Base-by-base conservation (phyloP, 2,888 invertebrate genomes). In the Spilosoma lubricipeda region DNA sequence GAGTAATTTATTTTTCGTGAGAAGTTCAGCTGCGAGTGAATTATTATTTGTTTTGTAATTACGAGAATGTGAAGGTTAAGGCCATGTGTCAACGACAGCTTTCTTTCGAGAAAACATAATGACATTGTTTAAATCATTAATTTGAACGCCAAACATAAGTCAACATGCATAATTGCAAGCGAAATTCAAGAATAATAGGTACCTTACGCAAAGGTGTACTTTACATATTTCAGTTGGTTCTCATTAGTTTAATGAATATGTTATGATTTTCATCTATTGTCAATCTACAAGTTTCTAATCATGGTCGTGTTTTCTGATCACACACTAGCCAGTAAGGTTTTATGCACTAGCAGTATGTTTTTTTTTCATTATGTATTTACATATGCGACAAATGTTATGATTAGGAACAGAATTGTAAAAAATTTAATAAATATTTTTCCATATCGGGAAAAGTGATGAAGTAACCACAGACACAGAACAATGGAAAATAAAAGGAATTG, bases 1-100 rank as follows among this genome's bases (percentile, higher is more conserved):
- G 85, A 74, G 85, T 85, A 85, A 88, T 88, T 48, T 75, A 71
- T 77, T 75, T 72, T 71, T 71, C 70, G 70, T 76, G 45, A 67
- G 77, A 79, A 76, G 72, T 76, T 75, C 70, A 71, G 75, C 72
- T 70, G 33, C 42, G 73, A 72, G 71, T 79, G 76, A 78, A 81
- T 75, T 82, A 79, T 76, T 72, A 74, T 84, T 77, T 77, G 75
- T 75, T 82, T 77, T 77, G 74, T 78, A 80, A 82, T 80, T 81
- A 81, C 48, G 68, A 63, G 66, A 56, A 67, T 74, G 74, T 72
- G 36, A 67, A 42, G 42, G 74, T 67, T 11, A 65, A 65, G 23
- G 39, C 13, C 64, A 30, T 52, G 52, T 69, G 63, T 65, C 48
- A 73, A 64, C 48, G 15, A 23, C 52, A 69, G 30, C 23, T 36